Evolutionary conservation across 2,797 vertebrate species (phyloP), one percentile per base, ranked within the genome.

Genomic region (Sebastes trivittatus): DNA sequence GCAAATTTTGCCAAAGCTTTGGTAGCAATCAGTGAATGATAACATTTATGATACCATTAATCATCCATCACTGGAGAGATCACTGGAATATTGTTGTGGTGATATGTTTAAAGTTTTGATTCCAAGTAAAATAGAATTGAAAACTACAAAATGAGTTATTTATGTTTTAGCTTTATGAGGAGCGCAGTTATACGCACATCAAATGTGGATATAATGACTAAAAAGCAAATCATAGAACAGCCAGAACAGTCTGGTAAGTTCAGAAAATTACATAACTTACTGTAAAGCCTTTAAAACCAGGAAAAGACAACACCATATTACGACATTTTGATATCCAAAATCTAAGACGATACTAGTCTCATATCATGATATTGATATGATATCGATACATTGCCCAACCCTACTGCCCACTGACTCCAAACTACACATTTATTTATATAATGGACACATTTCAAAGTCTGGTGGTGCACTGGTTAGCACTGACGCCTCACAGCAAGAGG

Each of bases 331-430:
- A 46, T 1, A 46, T 46, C 42, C 42, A 46, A 46, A 46, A 46
- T 46, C 14, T 46, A 46, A 46, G 42, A 46, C 1, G 1, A 46
- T 46, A 0, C 42, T 3, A 46, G 42, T 46, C 42, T 46, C 42
- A 46, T 18, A 18, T 46, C 42, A 7, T 0, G 14, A 46, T 2
- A 46, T 7, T 0, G 42, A 46, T 46, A 46, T 7, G 42, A 46
- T 46, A 46, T 46, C 6, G 42, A 46, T 18, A 46, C 16, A 46
- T 2, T 46, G 42, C 42, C 16, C 16, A 18, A 0, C 14, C 14
- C 14, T 46, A 46, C 42, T 18, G 16, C 42, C 16, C 42, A 46
- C 18, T 22, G 38, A 27, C 27, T 60, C 36, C 30, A 61, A 62
- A 69, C 29, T n/a, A 36, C 38, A 60, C 18, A 52, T 52, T 0